Conservation (phyloP, 2,888 invertebrate species). For the Drosophila subquinaria region DNA sequence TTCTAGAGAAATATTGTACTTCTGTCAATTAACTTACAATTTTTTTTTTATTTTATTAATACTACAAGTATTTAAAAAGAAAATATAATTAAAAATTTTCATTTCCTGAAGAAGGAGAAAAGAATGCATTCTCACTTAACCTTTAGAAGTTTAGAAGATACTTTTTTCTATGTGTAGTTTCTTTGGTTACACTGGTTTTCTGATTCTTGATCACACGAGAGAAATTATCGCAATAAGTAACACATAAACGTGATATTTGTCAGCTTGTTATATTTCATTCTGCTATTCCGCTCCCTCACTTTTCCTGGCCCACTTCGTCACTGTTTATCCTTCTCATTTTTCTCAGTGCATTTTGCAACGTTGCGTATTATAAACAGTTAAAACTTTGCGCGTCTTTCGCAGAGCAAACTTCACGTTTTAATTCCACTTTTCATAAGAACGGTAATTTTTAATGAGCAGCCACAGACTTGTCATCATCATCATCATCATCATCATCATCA, state of each 20-base stretch:
- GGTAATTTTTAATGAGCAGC: constrained; percentile 81
- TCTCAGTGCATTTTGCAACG: constrained; percentile 53
- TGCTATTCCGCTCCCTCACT: not conserved
- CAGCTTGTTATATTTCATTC: not conserved
- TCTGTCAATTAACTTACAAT: no score
- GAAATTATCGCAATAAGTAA: not conserved
- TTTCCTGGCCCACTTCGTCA: not conserved
- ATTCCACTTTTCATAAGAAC: constrained; percentile 78
- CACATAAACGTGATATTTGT: constrained; percentile 25
- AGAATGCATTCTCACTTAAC: no score
- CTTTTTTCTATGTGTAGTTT: no score
- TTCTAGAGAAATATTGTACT: no score
- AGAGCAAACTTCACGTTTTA: constrained; percentile 70
- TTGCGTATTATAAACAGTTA: constrained; percentile 80
- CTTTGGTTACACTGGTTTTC: no score
- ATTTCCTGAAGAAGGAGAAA: no score
- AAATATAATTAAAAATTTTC: fast-evolving
- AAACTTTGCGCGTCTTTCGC: constrained; percentile 65
- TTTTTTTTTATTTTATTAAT: no score
- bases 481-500: constrained; percentile 13
- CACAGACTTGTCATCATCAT: constrained; percentile 27
- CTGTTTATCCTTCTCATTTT: constrained; percentile 12
- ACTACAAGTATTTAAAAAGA: no score
- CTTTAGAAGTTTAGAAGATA: no score
- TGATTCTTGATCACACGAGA: not conserved